Base-by-base conservation (phyloP, 2,797 vertebrate genomes). In the Spheniscus humboldti region DNA sequence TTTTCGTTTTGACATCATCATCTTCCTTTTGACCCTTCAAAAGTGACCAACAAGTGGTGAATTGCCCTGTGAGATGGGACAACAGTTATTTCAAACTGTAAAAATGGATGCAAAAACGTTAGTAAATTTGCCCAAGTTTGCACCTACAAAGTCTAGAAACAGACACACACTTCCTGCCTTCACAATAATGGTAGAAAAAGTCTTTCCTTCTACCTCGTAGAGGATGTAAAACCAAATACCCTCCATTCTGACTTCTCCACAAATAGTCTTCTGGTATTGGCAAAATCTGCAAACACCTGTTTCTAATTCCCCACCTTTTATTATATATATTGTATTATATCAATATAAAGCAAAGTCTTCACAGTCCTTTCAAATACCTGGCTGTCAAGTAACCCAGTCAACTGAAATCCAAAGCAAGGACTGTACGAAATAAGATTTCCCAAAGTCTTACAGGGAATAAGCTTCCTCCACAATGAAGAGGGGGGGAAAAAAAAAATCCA, bases 381-480 rank as follows among this genome's bases (percentile, higher is more conserved):
- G 13, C 17, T 39, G 28, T 10, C 11, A 67, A 18, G 47, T 18
- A 73, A 85, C 3, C 7, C 31, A 57, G 35, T 9, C 53, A 80
- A 74, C 15, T 68, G 37, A 90, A 86, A 90, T 33, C 9, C 35
- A 83, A 80, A 88, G 24, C 17, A 60, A 90, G 7, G 37, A 43
- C 13, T 64, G 19, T 8, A 86, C 3, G n/a, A 78, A 90, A 28
- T 7, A 45, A 81, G 33, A 74, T 43, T 63, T 71, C 48, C 30
- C 23, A 48, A 75, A 71, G 20, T 28, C 33, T 76, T 63, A 37
- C 11, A 67, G 5, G 13, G 7, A 50, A 93, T 88, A 78, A 20
- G 3, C 2, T 68, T 73, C 28, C 16, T 59, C 18, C 5, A 3
- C 12, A 48, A 3, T 27, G 11, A 1, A 9, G 25, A 5, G 31